Base-by-base conservation (phyloP, 2,797 vertebrate species). In the Sphaeramia orbicularis region DNA sequence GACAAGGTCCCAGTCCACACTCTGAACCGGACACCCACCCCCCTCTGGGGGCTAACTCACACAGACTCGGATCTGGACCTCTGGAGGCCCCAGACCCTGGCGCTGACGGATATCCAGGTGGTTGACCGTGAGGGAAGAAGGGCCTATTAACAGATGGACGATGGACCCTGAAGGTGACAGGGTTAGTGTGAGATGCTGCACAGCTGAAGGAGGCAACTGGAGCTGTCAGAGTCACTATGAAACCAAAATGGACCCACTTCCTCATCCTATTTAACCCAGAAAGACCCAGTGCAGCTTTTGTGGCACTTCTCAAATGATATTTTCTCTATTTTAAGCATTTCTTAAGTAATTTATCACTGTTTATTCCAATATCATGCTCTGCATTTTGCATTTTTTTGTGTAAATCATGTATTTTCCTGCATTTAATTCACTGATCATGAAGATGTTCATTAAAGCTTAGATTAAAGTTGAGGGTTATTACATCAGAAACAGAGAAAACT, bases 101-200 rank as follows among this genome's bases (percentile, higher is more conserved):
- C 27, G 87, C 68, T 83, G 83, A 91, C n/a, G 27, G 90, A 92
- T 62, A 36, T 72, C 76, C 90, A 92, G 87, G 89, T 93, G 88
- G 80, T 56, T 53, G 76, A 81, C 77, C 70, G 21, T 76, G 67
- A 84, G 65, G 56, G 65, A 58, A 62, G 73, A 79, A 79, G 75
- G 74, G 61, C 68, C 68, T 65, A 45, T 79, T 78, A 90, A 84
- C 85, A 86, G 88, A 89, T 76, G 89, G 82, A 65, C 19, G 30
- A 59, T 3, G 36, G 75, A 66, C 72, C 70, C 68, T 51, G 65
- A 71, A 63, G 74, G 71, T 55, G 56, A 45, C 65, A 64, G 80
- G 76, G 78, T 72, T 47, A 24, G 74, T 50, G 55, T 76, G 73
- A 89, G 83, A 89, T 30, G 24, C 65, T 24, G 76, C 81, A 81